Conservation (phyloP, 2,113 vertebrate species). For the Chroicocephalus ridibundus region DNA sequence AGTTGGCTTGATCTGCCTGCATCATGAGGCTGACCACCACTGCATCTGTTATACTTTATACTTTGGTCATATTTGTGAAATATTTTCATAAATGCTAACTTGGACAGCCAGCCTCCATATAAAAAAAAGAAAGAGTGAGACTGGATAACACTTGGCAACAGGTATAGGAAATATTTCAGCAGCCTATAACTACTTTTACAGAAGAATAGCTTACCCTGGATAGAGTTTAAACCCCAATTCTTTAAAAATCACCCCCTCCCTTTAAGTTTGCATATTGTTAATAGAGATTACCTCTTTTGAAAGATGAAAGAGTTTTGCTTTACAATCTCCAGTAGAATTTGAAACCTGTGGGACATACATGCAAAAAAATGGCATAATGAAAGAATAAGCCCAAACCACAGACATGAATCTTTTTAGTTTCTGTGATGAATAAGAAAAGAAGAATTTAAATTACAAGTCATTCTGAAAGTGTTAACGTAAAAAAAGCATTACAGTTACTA, state of each 20-base stretch:
- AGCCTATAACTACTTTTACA: conserved; percentile 35
- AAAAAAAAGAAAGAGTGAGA: not conserved
- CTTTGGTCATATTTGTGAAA: not conserved
- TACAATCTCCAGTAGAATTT: conserved; percentile 84
- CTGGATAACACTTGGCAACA: conserved; percentile 32
- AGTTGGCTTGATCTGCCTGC: not conserved
- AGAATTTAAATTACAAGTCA: conserved; percentile 18
- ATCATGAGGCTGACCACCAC: not conserved
- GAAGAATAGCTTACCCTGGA: not conserved
- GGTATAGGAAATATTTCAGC: conserved; percentile 35
- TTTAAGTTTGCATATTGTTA: not conserved
- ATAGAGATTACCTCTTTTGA: conserved; percentile 85
- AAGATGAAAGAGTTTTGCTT: conserved; percentile 87
- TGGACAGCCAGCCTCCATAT: not conserved
- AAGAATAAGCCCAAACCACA: conserved; percentile 13
- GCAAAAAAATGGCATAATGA: conserved; percentile 6
- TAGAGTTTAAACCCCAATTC: conserved; percentile 11
- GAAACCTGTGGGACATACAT: conserved; percentile 80
- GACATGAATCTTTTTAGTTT: not conserved
- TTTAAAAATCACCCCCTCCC: not conserved
- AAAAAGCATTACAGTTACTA: conserved; percentile 27
- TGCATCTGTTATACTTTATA: not conserved
- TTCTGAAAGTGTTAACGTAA: conserved; percentile 2
- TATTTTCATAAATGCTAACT: conserved; percentile 14
- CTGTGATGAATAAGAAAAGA: conserved; percentile 16